A percentile compares a stretch with the other conserved stretches of the same genome.
Evolutionary conservation across 2,888 invertebrate genomes (phyloP).

Genomic region (Oscheius sp.): DNA sequence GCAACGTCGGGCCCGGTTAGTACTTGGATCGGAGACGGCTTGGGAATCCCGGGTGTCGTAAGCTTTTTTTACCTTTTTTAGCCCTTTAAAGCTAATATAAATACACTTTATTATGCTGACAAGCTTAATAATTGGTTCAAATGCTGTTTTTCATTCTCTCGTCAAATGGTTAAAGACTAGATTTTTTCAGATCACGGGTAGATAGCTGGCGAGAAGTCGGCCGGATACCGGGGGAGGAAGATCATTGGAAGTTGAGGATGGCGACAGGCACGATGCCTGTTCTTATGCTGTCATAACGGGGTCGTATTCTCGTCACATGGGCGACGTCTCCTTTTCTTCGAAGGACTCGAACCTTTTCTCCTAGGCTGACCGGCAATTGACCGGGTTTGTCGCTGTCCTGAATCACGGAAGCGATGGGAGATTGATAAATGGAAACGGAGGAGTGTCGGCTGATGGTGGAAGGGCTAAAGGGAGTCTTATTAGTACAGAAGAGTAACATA

Average conservation of each 20-base stretch:
- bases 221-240: too few relatives aligned
- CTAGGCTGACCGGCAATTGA: constrained; percentile 33
- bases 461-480: not conserved
- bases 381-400: constrained; percentile 10
- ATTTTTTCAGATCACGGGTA: too few relatives aligned
- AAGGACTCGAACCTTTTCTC: constrained; percentile 57
- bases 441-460: constrained; percentile 22
- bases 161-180: too few relatives aligned
- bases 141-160: too few relatives aligned
- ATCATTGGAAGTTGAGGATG: constrained; percentile 63
- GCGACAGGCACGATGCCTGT: constrained; percentile 43
- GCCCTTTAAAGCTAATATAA: too few relatives aligned
- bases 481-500: not conserved
- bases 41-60: too few relatives aligned
- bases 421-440: constrained; percentile 1
- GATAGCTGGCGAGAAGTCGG: too few relatives aligned
- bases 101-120: too few relatives aligned
- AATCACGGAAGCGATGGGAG: constrained; percentile 25
- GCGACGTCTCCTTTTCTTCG: constrained; percentile 47
- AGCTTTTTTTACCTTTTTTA: too few relatives aligned
- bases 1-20: too few relatives aligned
- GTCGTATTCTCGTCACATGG: constrained; percentile 41
- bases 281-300: constrained; percentile 22
- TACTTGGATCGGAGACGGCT: too few relatives aligned
- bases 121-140: too few relatives aligned